Base-by-base conservation (phyloP, 2,797 vertebrate genomes). In the Microctenopoma lineatum region DNA sequence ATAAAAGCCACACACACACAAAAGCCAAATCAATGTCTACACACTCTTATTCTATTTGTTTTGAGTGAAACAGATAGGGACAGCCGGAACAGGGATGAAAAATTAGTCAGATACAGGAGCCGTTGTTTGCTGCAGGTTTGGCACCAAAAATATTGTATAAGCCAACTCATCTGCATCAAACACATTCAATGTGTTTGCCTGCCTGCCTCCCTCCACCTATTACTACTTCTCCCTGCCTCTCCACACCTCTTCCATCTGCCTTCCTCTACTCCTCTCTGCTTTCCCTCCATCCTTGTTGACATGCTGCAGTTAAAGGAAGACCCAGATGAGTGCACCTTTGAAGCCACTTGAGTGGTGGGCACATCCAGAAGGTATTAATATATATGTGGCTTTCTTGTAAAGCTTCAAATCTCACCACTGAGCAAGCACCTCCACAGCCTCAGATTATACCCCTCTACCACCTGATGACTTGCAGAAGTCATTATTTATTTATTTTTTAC, bases 291-390 rank as follows among this genome's bases (percentile, higher is more conserved):
- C 66, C 75, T 85, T 85, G 86, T 81, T 82, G 87, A 84, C 86
- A 84, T 80, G 73, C 79, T 80, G 81, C 81, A 81, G 81, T 84
- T 90, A 85, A 86, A 93, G 64, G 84, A 81, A 88, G 81, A 85
- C 89, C 73, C 74, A 89, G 85, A 90, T 87, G 85, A 93, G 84
- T 71, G 77, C 75, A 59, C 84, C 87, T 90, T 89, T 91, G 87
- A 87, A 89, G 85, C 75, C 75, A 73, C 57, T 75, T 11, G 51
- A 81, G 83, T 36, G n/a, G 70, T 54, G 69, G 84, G 78, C 81
- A 84, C 80, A 89, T 86, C 83, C 81, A 72, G 71, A 64, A 70
- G 76, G 69, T 39, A 66, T 87, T 74, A 84, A 79, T 84, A 81
- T 84, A 66, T 81, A 59, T 86, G 71, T 76, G 79, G 67, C 73